Base-by-base conservation (phyloP, 1,140 invertebrate genomes). In the Drosophila tropicalis region DNA sequence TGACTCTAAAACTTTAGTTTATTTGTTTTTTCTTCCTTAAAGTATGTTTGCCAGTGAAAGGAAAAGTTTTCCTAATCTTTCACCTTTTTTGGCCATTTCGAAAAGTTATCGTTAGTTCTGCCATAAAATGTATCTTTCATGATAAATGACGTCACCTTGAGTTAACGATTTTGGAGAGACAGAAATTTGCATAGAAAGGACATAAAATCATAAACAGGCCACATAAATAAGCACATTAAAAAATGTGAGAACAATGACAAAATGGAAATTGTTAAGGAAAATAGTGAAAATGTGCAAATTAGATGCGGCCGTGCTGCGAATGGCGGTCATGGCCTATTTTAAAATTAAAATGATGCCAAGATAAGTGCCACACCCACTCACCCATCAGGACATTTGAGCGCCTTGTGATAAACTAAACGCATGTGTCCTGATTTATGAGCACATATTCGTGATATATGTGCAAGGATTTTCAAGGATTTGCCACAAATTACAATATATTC, bases 241-340 rank as follows among this genome's bases (percentile, higher is more conserved):
- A 90, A 87, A 76, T 75, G n/a, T 55, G 70, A 63, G 57, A 64
- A 64, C 83, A 86, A 76, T 2, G 2, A n/a, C n/a, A n/a, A 40
- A 3, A 62, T 5, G 71, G 65, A 60, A 54, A 63, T 44, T 40
- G 41, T 15, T 60, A 9, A 60, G 44, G 73, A 87, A 87, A 90
- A 90, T 90, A 90, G 87, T 90, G 89, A 81, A 90, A 90, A 90
- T 90, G 87, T 90, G 87, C 77, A 90, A 90, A 90, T 90, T 90
- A 90, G 90, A 71, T 79, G 70, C 72, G 72, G 67, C 74, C 68
- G 69, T 77, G 71, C 69, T 54, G 77, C 63, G 44, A 40, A 70
- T 68, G 70, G 40, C 62, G 62, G 29, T 25, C 41, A 86, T 86
- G 83, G 79, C 56, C 76, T 64, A 74, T 87, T 77, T 83, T 72